A percentile compares a stretch with the other conserved stretches of the same genome.
Conservation (phyloP, 2,113 vertebrate species). For the Uropsilus gracilis region DNA sequence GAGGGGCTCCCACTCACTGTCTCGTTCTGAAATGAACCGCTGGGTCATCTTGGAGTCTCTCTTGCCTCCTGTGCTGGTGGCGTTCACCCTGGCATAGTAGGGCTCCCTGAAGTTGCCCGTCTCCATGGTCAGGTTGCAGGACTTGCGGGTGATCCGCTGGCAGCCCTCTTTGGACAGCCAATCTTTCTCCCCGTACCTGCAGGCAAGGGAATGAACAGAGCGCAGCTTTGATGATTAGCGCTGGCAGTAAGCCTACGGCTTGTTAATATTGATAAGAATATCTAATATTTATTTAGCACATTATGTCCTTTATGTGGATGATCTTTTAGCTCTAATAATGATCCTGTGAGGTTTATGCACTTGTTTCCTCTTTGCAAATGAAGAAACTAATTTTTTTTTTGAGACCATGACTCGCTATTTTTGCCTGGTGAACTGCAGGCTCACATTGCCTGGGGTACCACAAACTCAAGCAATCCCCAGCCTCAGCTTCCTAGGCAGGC, state of each 20-base stretch:
- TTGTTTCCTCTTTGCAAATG: background rate
- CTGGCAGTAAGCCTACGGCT: background rate
- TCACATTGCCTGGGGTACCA: no score
- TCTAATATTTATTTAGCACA: background rate
- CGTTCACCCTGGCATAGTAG: slow-evolving; percentile 82
- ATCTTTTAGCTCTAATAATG: background rate
- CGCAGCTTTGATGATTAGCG: background rate
- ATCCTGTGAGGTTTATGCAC: background rate
- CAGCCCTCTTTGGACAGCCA: slow-evolving; percentile 85
- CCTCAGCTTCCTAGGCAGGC: no score
- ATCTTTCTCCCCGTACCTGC: slow-evolving; percentile 84
- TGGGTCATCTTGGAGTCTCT: slow-evolving; percentile 67
- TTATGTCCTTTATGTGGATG: background rate
- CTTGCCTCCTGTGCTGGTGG: background rate
- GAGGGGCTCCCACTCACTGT: slow-evolving; percentile 80
- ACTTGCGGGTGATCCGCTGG: slow-evolving; percentile 78
- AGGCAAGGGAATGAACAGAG: background rate
- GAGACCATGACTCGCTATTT: no score
- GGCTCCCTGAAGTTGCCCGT: slow-evolving; percentile 71
- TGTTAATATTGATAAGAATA: background rate
- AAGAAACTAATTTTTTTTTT: no score
- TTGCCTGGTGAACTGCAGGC: no score
- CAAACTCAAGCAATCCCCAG: no score
- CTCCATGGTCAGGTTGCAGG: slow-evolving; percentile 85
- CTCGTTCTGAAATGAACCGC: slow-evolving; percentile 74